Evolutionary conservation across 2,113 vertebrate species (phyloP), one percentile per base, ranked within the genome.

Genomic region (Stercorarius parasiticus): DNA sequence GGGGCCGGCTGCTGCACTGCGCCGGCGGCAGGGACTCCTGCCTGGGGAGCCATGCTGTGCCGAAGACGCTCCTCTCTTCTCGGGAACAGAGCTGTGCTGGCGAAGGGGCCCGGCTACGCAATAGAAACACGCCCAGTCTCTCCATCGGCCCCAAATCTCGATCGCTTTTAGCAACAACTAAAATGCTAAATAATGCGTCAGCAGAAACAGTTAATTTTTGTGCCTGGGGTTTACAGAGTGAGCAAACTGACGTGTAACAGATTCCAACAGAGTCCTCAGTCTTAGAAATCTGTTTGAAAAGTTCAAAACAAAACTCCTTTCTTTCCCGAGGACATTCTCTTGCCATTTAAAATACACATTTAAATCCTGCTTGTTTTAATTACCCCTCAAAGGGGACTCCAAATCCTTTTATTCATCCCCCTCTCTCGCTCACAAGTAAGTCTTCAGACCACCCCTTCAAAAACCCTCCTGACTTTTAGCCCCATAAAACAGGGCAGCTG

Each of bases 211-310:
- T 14, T 42, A 6, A 11, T 10, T 66, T 84, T 69, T 40, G 36
- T 45, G 49, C 36, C 29, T 16, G 26, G 27, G 40, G 56, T 70
- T 74, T 53, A 47, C 18, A 38, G 47, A 76, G 42, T 0, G 1
- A 74, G 47, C 13, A 64, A 71, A 69, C 18, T 76, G 5, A 22
- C 0, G 0, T 0, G 1, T 36, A 43, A 82, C 18, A 21, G 36
- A 74, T 9, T 40, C 15, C 45, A 73, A 22, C 36, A 38, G 81
- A 95, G 78, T 19, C 26, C 49, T 81, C 22, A 7, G 16, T 11
- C 92, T 72, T 34, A 19, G 59, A 58, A 70, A 86, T 34, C 62
- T 40, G 21, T 47, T 84, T 62, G 5, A 32, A 36, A 69, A 65
- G 56, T 23, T 73, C 18, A 21, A 80, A 69, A 20, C 36, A 70